Conservation (phyloP, 2,888 invertebrate species). For the Galerucella calmariensis region DNA sequence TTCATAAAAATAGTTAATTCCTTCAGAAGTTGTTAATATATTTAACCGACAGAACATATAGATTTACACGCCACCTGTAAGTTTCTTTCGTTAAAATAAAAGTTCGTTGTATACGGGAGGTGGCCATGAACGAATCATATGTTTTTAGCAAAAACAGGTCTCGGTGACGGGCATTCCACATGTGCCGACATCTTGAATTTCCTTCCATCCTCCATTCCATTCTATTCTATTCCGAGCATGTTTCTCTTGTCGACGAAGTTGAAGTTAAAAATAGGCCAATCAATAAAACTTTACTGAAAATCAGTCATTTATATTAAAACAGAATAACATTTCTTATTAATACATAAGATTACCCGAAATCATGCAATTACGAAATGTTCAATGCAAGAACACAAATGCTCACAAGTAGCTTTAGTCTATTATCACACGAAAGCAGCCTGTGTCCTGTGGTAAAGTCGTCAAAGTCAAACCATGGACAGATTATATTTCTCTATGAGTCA, state of each 20-base stretch:
- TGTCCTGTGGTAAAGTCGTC: no score
- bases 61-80: slow-evolving; percentile 8
- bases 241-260: slow-evolving; percentile 14
- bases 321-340: background rate
- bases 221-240: slow-evolving; percentile 22
- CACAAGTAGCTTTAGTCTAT: no score
- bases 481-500: no score
- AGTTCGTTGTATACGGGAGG: slow-evolving; percentile 21
- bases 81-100: slow-evolving; percentile 9
- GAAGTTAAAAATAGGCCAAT: slow-evolving; percentile 8
- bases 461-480: no score
- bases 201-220: slow-evolving; percentile 23
- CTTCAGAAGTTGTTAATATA: background rate
- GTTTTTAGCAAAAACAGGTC: slow-evolving; percentile 45
- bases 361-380: no score
- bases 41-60: slow-evolving; percentile 1
- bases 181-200: slow-evolving; percentile 36
- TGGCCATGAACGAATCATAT: slow-evolving; percentile 39
- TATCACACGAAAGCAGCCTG: no score
- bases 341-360: no score
- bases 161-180: slow-evolving; percentile 47
- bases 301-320: slow-evolving; percentile 12
- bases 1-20: background rate
- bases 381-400: no score
- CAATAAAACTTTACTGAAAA: background rate